Conservation (phyloP, 2,888 invertebrate genomes). For the Tenodera sinensis region DNA sequence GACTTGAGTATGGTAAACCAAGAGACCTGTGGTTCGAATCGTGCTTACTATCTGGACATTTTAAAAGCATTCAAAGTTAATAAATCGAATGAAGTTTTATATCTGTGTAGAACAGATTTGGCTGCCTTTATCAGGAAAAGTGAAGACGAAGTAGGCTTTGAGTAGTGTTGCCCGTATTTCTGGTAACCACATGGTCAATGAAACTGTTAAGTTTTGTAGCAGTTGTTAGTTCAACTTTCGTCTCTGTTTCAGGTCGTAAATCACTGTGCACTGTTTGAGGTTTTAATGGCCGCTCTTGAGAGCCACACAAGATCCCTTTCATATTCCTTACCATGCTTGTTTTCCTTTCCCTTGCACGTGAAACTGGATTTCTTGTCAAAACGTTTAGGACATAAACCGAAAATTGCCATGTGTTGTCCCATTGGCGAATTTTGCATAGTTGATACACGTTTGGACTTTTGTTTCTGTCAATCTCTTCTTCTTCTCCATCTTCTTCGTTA, state of each 20-base stretch:
- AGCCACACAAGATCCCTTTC: conserved; percentile 22
- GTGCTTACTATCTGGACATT: too few relatives aligned
- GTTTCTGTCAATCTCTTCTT: too few relatives aligned
- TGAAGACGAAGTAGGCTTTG: background rate
- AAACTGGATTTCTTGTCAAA: background rate
- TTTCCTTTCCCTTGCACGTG: background rate
- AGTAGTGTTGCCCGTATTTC: background rate
- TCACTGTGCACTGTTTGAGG: background rate
- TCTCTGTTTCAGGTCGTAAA: background rate
- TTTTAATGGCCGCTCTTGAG: conserved; percentile 27
- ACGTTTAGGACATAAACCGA: background rate
- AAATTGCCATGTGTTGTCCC: background rate
- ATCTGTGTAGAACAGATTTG: too few relatives aligned
- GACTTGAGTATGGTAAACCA: too few relatives aligned
- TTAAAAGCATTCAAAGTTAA: too few relatives aligned
- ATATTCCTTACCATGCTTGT: background rate
- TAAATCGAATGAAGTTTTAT: too few relatives aligned
- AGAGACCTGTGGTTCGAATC: too few relatives aligned
- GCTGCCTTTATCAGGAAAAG: background rate
- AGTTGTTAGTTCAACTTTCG: conserved; percentile 13
- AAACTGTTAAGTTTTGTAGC: background rate
- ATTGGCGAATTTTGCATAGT: too few relatives aligned
- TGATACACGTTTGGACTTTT: too few relatives aligned
- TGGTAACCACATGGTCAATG: background rate
- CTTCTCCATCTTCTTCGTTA: too few relatives aligned